Evolutionary conservation across 37 sponge, comb jelly and placozoan genomes (phyloP).

Genomic region (Diacarnus erythraeanus): DNA sequence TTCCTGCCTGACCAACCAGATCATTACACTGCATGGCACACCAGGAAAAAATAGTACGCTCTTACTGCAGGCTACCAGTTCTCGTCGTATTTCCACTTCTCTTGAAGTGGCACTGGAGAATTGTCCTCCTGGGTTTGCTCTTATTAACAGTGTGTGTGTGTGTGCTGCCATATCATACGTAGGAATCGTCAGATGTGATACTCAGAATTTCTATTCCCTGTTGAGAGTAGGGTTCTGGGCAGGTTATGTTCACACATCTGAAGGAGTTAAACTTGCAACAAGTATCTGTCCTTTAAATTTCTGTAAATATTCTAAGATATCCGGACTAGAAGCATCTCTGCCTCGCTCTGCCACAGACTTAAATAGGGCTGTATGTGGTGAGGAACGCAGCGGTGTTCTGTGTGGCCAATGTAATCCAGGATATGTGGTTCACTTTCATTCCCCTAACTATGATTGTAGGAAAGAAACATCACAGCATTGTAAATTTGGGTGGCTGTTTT

Average conservation of each 20-base stretch:
- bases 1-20: not conserved
- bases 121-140: slow-evolving; percentile 51
- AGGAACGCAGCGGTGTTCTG: slow-evolving; percentile 16
- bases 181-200: not conserved
- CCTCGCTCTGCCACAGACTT: not conserved
- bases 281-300: slow-evolving; percentile 15
- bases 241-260: slow-evolving; percentile 7
- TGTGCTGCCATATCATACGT: not conserved
- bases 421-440: slow-evolving; percentile 28
- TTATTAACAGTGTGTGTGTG: not conserved
- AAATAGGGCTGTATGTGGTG: slow-evolving; percentile 5
- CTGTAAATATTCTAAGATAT: not conserved
- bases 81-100: not conserved
- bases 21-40: not conserved
- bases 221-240: slow-evolving; percentile 47
- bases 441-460: slow-evolving; percentile 7
- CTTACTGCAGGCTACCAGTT: not conserved
- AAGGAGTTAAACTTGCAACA: slow-evolving; percentile 8
- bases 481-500: slow-evolving; percentile 26
- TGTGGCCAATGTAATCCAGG: slow-evolving; percentile 12
- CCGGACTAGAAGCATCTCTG: not conserved
- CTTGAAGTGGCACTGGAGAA: not conserved
- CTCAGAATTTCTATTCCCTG: too few relatives aligned
- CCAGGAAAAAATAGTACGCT: not conserved
- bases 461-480: not conserved